Evolutionary conservation across 2,797 vertebrate genomes (phyloP), one percentile per base, ranked within the genome.

Genomic region (Coracias cyanogaster): DNA sequence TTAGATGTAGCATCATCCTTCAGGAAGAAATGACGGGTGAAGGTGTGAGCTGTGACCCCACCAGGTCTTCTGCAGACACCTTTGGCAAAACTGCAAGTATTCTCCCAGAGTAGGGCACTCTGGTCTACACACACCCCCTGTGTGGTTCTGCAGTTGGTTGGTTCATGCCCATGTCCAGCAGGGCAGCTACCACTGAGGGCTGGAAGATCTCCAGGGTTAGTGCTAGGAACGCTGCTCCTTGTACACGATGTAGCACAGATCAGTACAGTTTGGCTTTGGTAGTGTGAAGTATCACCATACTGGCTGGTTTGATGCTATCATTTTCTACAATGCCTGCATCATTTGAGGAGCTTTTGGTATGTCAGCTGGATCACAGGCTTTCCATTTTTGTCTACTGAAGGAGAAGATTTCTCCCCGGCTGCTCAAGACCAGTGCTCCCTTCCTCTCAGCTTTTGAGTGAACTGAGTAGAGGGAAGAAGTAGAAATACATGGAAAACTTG

Each of bases 51-150:
- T 80, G 78, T 52, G 29, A 37, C 33, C n/a, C 39, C 65, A 48
- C 6, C 15, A 18, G 25, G 39, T 85, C 72, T 67, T 79, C 60
- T 35, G 64, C 15, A 80, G 66, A 71, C 12, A 18, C 8, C 7
- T 81, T 65, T 48, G 49, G 48, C 41, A 92, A 89, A 82, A 57
- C 73, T 82, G 39, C 39, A 92, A 2, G 77, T 21, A 65, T 8
- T 39, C 20, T 10, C 33, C 18, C 37, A 37, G 37, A 37, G 43
- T 19, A 37, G 33, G 39, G 16, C 31, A 4, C 58, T 41, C 29
- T 22, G 76, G 20, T 64, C 41, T 46, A 10, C 26, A 70, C 16
- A 35, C 29, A 7, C 0, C 1, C 10, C 3, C 14, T 1, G 0
- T 7, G 6, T 9, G 3, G 29, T 64, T 64, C 73, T 84, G 85